Evolutionary conservation across 2,797 vertebrate species (phyloP).

Genomic region (Myiotriccus ornatus): DNA sequence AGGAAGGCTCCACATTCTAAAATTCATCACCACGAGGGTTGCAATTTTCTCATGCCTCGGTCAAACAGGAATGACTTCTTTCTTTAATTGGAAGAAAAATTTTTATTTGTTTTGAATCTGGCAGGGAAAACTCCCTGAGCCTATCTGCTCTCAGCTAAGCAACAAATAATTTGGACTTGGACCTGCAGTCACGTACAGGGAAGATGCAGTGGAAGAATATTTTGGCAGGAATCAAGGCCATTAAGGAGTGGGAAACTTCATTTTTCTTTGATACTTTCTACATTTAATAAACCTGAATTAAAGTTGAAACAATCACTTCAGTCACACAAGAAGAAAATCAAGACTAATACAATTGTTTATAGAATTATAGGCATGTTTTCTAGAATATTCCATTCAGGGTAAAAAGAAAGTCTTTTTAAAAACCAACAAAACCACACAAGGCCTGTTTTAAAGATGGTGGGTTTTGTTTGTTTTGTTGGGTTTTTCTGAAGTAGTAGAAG

Average conservation of each 20-base stretch:
- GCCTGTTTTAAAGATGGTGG: not conserved
- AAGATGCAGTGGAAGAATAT: not conserved
- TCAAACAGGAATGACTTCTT: not conserved
- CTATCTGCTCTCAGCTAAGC: conserved; percentile 35
- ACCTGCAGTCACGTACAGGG: not conserved
- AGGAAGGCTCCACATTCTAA: not conserved
- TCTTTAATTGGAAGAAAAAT: conserved; percentile 32
- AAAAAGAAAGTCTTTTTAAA: not conserved
- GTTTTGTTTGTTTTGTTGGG: not conserved
- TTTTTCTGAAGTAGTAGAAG: not conserved
- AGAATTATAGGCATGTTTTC: not conserved
- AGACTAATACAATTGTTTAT: not conserved
- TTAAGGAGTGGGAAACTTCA: not conserved
- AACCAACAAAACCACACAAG: no score
- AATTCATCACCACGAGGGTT: not conserved
- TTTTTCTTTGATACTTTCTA: not conserved
- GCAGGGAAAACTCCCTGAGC: conserved; percentile 1
- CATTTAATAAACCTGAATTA: conserved; percentile 22
- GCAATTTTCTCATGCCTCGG: conserved; percentile 3
- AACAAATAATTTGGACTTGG: conserved; percentile 15
- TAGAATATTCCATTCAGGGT: not conserved
- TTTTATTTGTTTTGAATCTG: conserved; percentile 15
- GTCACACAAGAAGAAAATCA: not conserved
- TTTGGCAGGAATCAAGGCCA: conserved; percentile 17
- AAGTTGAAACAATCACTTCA: conserved; percentile 21